Percentiles rank a stretch among this genome's conserved stretches.
Evolutionary conservation across 2,888 invertebrate genomes (phyloP).

Genomic region (Lithophane ornitopus): DNA sequence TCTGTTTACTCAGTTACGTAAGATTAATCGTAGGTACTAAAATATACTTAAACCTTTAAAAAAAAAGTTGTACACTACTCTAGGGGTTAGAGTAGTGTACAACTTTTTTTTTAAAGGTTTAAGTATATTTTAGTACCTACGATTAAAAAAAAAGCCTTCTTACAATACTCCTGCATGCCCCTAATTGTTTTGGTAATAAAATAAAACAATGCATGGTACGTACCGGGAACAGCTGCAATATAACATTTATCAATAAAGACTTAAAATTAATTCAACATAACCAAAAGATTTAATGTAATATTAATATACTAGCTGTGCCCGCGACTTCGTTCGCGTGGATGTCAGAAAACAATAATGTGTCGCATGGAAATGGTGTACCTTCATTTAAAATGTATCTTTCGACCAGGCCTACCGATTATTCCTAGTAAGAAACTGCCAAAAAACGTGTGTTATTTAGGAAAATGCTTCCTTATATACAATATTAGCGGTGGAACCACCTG

Average conservation of each 20-base stretch:
- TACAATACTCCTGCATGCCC: background rate
- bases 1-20: background rate
- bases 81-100: too few relatives aligned
- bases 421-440: too few relatives aligned
- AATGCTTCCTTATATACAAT: too few relatives aligned
- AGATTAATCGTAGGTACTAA: background rate
- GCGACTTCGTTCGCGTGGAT: too few relatives aligned
- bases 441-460: too few relatives aligned
- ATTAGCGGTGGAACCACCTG: too few relatives aligned
- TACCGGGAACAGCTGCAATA: conserved; percentile 46
- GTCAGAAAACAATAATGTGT: too few relatives aligned
- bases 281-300: background rate
- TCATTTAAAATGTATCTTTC: too few relatives aligned
- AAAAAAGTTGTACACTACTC: background rate
- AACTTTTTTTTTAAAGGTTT: background rate
- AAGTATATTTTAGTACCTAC: background rate
- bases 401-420: too few relatives aligned
- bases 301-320: too few relatives aligned
- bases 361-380: too few relatives aligned
- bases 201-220: background rate
- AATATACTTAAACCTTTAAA: background rate
- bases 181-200: background rate
- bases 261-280: background rate
- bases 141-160: background rate
- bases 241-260: background rate